Percentiles rank a stretch among this genome's conserved stretches.
Evolutionary conservation across 2,888 invertebrate genomes (phyloP).

Genomic region (Cryptophagus acutangulus): DNA sequence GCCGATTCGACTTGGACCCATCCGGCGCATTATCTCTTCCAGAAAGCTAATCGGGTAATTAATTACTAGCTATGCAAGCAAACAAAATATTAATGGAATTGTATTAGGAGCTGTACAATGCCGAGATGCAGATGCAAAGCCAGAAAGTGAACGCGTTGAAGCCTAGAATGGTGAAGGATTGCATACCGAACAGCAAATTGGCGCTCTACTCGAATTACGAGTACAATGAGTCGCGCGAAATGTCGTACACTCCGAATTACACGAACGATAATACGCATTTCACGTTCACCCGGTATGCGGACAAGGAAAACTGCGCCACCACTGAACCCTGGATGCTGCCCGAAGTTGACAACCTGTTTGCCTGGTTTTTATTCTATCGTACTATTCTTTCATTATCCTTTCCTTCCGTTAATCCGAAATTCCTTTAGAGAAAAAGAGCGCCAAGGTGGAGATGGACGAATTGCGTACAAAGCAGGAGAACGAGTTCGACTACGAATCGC

Average conservation of each 20-base stretch:
- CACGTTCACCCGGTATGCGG: constrained; percentile 18
- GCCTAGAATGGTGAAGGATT: constrained; percentile 55
- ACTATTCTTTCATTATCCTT: constrained; percentile 12
- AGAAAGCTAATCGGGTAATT: constrained; percentile 17
- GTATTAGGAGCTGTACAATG: constrained; percentile 37
- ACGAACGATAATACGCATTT: constrained; percentile 19
- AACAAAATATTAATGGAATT: constrained; percentile 1
- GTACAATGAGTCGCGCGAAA: constrained; percentile 50
- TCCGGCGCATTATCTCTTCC: neutral
- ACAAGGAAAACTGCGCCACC: constrained; percentile 14
- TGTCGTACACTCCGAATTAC: constrained; percentile 40
- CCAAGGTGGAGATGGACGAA: no score
- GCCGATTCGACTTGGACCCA: neutral
- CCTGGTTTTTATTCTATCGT: constrained; percentile 33
- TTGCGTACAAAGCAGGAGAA: constrained; percentile 8
- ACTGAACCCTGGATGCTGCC: constrained; percentile 61
- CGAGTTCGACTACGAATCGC: constrained; percentile 33
- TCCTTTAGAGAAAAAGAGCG: no score
- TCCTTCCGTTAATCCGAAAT: neutral
- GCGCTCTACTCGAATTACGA: constrained; percentile 51
- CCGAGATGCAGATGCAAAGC: constrained; percentile 32
- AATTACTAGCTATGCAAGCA: neutral
- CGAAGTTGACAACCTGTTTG: constrained; percentile 49
- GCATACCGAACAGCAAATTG: constrained; percentile 61
- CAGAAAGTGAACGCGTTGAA: constrained; percentile 36